Evolutionary conservation across 2,888 invertebrate genomes (phyloP).

Genomic region (Hanleya hanleyi): DNA sequence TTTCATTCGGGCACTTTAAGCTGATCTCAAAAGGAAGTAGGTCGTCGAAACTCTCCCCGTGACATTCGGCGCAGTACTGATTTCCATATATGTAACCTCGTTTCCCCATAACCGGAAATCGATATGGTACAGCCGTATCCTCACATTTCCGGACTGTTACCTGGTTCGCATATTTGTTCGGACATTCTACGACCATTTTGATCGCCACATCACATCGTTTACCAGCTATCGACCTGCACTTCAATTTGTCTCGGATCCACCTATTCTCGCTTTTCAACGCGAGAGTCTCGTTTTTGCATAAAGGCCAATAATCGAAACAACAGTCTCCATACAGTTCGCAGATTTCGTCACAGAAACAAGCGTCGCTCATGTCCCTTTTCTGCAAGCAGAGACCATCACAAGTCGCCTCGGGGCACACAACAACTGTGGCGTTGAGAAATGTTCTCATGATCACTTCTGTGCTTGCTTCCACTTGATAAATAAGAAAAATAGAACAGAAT

Average conservation of each 20-base stretch:
- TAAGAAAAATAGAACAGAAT: too few relatives aligned
- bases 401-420: background rate
- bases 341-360: background rate
- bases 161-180: background rate
- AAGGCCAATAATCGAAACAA: background rate
- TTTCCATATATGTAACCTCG: background rate
- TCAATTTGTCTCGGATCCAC: background rate
- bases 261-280: background rate
- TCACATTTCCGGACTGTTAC: background rate
- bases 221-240: background rate
- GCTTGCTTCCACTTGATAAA: too few relatives aligned
- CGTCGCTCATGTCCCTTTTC: background rate
- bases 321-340: conserved; percentile 1
- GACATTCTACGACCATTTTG: background rate
- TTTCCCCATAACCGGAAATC: background rate
- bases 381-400: background rate
- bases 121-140: background rate
- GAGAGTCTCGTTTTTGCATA: background rate
- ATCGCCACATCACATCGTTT: background rate
- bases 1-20: background rate
- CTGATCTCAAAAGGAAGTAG: background rate
- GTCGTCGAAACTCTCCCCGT: background rate
- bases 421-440: background rate
- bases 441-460: background rate
- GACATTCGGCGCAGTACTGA: background rate